These are phyloP conservation scores for Mustela nigripes DNA, from an alignment of 2,113 vertebrate genomes.

Conservation along the genomic window DNA sequence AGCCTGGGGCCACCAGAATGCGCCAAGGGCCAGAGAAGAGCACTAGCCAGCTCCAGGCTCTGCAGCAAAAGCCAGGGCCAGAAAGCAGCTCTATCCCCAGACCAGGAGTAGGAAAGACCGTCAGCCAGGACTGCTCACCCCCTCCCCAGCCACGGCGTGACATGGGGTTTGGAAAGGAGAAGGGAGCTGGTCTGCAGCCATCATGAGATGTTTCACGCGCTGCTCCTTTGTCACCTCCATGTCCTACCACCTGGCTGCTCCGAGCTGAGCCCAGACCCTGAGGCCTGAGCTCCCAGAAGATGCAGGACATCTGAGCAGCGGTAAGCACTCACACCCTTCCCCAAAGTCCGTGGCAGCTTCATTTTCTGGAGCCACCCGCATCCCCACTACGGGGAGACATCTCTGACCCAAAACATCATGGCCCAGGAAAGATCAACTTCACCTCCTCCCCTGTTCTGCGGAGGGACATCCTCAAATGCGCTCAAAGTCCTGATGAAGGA, in stretches of 20 bases:
- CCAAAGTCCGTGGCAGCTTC: not conserved
- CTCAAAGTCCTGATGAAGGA: rapidly evolving
- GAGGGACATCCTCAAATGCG: rapidly evolving
- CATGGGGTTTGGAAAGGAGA: not conserved
- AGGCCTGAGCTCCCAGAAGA: not conserved
- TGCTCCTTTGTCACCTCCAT: not conserved
- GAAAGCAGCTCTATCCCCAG: not conserved
- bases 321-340: not conserved
- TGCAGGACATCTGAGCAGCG: not conserved
- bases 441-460: not conserved
- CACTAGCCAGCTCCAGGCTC: not conserved
- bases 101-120: not conserved
- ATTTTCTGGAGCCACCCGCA: not conserved
- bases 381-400: not conserved
- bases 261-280: not conserved
- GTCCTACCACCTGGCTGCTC: not conserved
- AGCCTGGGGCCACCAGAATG: not conserved
- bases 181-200: not conserved
- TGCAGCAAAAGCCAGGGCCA: not conserved
- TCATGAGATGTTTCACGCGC: not conserved
- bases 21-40: not conserved
- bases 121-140: not conserved
- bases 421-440: not conserved
- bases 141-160: too few relatives aligned
- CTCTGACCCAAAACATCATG: not conserved